Conservation (phyloP, 2,113 vertebrate genomes). For the Colius striatus region DNA sequence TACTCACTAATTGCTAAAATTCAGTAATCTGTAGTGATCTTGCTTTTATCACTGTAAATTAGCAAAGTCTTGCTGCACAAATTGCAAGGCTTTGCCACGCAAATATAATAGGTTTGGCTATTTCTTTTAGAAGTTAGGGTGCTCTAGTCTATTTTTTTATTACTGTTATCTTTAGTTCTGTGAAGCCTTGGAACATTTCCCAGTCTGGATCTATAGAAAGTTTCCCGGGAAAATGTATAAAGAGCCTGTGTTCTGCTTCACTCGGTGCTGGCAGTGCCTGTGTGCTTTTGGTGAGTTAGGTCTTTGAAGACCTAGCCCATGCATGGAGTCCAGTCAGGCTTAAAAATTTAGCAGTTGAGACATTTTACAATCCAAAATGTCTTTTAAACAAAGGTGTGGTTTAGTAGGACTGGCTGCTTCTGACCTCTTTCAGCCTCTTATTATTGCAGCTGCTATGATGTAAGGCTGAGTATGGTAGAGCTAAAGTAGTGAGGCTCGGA, state of each 20-base stretch:
- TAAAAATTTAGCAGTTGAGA: conserved; percentile 48
- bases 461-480: conserved; percentile 37
- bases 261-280: conserved; percentile 29
- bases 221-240: conserved; percentile 76
- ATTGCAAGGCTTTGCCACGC: neutral
- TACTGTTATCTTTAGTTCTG: conserved; percentile 73
- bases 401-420: conserved; percentile 44
- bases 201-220: conserved; percentile 73
- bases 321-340: conserved; percentile 48
- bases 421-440: conserved; percentile 38
- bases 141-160: conserved; percentile 50
- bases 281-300: conserved; percentile 42
- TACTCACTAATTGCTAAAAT: conserved; percentile 39
- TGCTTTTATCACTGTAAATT: conserved; percentile 19
- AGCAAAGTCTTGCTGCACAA: conserved; percentile 6
- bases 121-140: conserved; percentile 54
- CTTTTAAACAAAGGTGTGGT: conserved; percentile 65
- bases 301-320: conserved; percentile 57
- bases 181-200: conserved; percentile 75
- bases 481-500: conserved; percentile 39
- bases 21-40: neutral
- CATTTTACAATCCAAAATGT: conserved; percentile 49
- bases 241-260: conserved; percentile 69
- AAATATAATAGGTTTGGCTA: conserved; percentile 25
- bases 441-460: conserved; percentile 63